phyloP scores from a whole-genome alignment of 2,113 vertebrate species.

The Geococcyx californianus region DNA sequence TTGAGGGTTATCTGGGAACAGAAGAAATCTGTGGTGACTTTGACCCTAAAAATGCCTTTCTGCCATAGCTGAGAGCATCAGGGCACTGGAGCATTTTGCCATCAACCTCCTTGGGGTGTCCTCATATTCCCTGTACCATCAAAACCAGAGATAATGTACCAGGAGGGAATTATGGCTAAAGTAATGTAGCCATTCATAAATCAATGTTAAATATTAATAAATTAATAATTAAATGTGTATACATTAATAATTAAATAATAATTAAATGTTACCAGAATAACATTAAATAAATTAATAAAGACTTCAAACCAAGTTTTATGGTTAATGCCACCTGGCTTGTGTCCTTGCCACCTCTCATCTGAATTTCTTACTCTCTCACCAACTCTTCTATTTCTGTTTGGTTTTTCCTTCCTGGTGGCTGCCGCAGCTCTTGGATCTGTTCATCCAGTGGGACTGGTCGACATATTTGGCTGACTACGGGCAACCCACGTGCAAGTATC shows the following conservation, averaged over 20 bases:
- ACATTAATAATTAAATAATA: background rate
- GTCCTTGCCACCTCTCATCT: background rate
- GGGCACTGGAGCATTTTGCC: background rate
- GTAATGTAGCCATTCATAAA: background rate
- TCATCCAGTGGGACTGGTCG: conserved; percentile 97
- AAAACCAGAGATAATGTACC: fast-evolving
- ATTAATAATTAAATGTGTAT: too few relatives aligned
- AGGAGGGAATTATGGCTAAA: background rate
- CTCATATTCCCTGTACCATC: background rate
- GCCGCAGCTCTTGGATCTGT: conserved; percentile 91
- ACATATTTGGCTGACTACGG: conserved; percentile 95
- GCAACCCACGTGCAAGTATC: conserved; percentile 91
- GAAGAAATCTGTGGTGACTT: background rate
- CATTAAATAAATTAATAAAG: background rate
- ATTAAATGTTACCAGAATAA: too few relatives aligned
- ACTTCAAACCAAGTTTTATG: background rate
- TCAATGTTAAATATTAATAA: too few relatives aligned
- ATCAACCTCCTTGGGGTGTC: background rate
- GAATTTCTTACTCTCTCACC: background rate
- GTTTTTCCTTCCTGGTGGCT: background rate
- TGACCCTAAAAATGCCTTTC: background rate
- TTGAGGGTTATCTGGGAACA: fast-evolving
- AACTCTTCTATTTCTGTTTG: background rate
- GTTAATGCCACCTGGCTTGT: background rate
- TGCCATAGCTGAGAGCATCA: fast-evolving